Conservation (phyloP, 2,113 vertebrate species). For the Cynoglossus semilaevis region DNA sequence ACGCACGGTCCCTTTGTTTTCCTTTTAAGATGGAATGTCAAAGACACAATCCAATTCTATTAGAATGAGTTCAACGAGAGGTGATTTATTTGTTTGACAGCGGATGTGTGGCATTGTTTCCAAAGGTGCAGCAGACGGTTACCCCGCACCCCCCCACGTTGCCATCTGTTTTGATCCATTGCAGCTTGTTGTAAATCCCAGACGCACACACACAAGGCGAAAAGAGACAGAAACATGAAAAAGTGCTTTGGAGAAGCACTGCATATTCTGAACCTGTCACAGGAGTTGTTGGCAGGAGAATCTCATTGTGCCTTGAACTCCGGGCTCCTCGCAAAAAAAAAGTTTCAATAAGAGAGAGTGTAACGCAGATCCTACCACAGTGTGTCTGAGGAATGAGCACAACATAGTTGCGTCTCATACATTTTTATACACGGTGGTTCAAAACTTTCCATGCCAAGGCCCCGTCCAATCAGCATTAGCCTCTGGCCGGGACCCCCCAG, state of each 20-base stretch:
- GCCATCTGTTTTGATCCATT: constrained; percentile 69
- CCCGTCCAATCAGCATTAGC: too few relatives aligned
- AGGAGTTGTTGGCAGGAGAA: constrained; percentile 26
- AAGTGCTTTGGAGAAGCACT: constrained; percentile 65
- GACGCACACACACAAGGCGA: constrained; percentile 44
- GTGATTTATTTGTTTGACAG: constrained; percentile 67
- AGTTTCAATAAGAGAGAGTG: constrained; percentile 4
- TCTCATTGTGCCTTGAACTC: constrained; percentile 37
- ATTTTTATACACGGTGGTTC: too few relatives aligned
- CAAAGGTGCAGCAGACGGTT: constrained; percentile 56
- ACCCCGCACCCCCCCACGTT: constrained; percentile 60
- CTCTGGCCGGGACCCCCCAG: too few relatives aligned
- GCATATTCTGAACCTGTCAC: constrained; percentile 47
- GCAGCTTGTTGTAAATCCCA: constrained; percentile 62
- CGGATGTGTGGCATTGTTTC: constrained; percentile 54
- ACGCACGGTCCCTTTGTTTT: constrained; percentile 21
- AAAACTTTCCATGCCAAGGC: too few relatives aligned
- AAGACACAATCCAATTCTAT: constrained; percentile 47
- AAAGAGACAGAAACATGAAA: constrained; percentile 64
- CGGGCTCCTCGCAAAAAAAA: constrained; percentile 41
- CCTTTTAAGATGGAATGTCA: constrained; percentile 28
- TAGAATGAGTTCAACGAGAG: constrained; percentile 34
- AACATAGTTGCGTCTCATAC: too few relatives aligned
- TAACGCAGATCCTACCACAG: too few relatives aligned
- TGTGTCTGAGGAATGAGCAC: too few relatives aligned